Base-by-base conservation (phyloP, 2,113 vertebrate species). In the Psilopsiagon aymara region DNA sequence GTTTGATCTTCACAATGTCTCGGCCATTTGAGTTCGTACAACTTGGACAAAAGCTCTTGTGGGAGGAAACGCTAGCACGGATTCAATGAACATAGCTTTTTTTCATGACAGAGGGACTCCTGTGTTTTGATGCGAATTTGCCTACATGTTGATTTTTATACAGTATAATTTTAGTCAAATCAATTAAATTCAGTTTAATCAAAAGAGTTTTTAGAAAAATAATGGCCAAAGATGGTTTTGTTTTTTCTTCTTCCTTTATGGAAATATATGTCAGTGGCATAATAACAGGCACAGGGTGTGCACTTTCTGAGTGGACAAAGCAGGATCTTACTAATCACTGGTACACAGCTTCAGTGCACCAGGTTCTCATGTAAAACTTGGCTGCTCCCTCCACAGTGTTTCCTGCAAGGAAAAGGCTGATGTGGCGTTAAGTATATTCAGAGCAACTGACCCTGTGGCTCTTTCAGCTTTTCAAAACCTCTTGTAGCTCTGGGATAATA, bases 301-400 rank as follows among this genome's bases (percentile, higher is more conserved):
- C 15, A n/a, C 24, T 70, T 90, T 52, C 23, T 2, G 5, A 60
- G 33, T 44, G 24, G 14, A 39, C 21, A 66, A 47, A 52, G 14
- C 27, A 37, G 5, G 55, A 10, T 35, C 35, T 60, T 62, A 44
- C 23, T 74, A 6, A n/a, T 31, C 57, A 25, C 43, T 46, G 59
- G 12, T 67, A 10, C 8, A 14, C 27, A 29, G 14, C 21, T 52
- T 19, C 31, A n/a, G 14, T 13, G 17, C 35, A 15, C 31, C 0
- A 4, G 25, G 6, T 43, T 46, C 15, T 21, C 9, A 4, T 0
- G 1, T n/a, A 46, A 62, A 31, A 39, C 12, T 82, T 29, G 24
- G 10, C 60, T 52, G 29, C 21, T 57, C 15, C 13, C 1, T 57
- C 28, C 24, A 20, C 77, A 82, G 55, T 0, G 1, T 64, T 39